Base-by-base conservation (phyloP, 2,888 invertebrate genomes). In the Mamestra brassicae region DNA sequence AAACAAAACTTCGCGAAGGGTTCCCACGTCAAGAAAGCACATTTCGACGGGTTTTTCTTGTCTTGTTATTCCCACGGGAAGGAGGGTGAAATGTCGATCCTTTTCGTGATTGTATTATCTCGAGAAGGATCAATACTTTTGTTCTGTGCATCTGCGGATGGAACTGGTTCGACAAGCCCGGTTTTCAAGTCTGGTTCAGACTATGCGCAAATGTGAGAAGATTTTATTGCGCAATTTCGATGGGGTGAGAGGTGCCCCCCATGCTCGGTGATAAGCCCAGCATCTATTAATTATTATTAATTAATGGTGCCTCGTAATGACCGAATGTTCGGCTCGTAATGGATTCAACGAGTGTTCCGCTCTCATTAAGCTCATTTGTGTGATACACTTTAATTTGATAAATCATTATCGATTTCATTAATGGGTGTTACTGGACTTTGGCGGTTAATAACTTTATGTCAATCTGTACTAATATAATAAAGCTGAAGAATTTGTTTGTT, bases 121-220 rank as follows among this genome's bases (percentile, higher is more conserved):
- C 15, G 38, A 8, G 11, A 4, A 63, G 8, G 57, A 81, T 77
- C 77, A 77, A 81, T 77, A 81, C 64, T 68, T 72, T 76, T 64
- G 62, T 67, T 36, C 17, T n/a, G 58, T 58, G 38, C 52, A 55
- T 36, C 58, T 69, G 62, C 17, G 38, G 36, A 58, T 45, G 17
- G 10, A 55, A 60, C 54, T 54, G 26, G 50, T 69, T 60, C 34
- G 17, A 26, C 7, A 17, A 62, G 6, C 38, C 26, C n/a, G 34
- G 45, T 62, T 76, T 54, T 7, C 57, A 26, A 13, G 38, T 55
- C 42, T 55, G n/a, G 13, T 8, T 10, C 5, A n/a, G 38, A 54
- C 13, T 71, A 36, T 36, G 54, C 17, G 34, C 38, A 68, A 17
- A 36, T 71, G 52, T 0, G 36, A 36, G 4, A n/a, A 60, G 4